A percentile compares a stretch with the other conserved stretches of the same genome.
Evolutionary conservation across 2,797 vertebrate genomes (phyloP).

Genomic region (Oreochromis grahami): DNA sequence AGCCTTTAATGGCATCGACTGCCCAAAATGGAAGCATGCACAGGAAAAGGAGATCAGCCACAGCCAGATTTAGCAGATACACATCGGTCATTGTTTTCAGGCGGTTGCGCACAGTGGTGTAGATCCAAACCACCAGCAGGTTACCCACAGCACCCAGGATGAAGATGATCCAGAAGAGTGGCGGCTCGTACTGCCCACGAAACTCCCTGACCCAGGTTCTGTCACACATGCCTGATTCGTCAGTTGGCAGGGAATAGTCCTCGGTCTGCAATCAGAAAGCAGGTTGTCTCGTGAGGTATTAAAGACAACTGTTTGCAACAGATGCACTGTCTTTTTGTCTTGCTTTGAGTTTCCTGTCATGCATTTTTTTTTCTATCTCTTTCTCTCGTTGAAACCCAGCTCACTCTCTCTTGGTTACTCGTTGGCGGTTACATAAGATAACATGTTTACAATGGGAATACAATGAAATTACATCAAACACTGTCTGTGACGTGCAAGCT

Average conservation of each 20-base stretch:
- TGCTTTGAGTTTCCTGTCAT: conserved; percentile 45
- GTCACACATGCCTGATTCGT: conserved; percentile 54
- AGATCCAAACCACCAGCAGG: conserved; percentile 81
- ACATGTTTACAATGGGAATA: neutral
- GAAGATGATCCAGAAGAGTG: conserved; percentile 84
- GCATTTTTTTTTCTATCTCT: neutral
- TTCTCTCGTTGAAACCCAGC: neutral
- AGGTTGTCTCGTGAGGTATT: neutral
- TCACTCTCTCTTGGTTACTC: neutral
- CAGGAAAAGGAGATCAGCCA: conserved; percentile 88
- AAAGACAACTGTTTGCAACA: neutral
- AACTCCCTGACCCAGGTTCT: conserved; percentile 72
- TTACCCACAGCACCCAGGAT: conserved; percentile 82
- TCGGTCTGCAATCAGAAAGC: conserved; percentile 37
- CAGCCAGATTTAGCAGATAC: conserved; percentile 86
- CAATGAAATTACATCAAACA: conserved; percentile 27
- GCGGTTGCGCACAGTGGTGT: conserved; percentile 76
- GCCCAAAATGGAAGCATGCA: conserved; percentile 89
- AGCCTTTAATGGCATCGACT: conserved; percentile 68
- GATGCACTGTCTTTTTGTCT: neutral
- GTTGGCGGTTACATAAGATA: conserved; percentile 18
- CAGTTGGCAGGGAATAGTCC: neutral
- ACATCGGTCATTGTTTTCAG: conserved; percentile 86
- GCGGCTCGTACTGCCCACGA: conserved; percentile 72
- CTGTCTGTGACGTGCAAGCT: conserved; percentile 31